phyloP scores from a whole-genome alignment of 2,888 invertebrate genomes.

The Craniophora ligustri region DNA sequence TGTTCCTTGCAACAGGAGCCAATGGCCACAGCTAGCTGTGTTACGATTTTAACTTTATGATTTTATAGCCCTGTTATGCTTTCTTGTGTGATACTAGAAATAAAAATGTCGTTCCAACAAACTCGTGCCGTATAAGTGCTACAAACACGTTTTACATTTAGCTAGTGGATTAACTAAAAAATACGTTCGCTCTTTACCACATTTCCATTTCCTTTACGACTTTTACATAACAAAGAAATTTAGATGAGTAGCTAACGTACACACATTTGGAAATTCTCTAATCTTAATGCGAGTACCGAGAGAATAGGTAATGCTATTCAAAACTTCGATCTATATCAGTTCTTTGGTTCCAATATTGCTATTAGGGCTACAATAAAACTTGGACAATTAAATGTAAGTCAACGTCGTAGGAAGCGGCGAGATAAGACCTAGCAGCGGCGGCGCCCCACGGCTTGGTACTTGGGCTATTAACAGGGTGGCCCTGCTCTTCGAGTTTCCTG shows the following conservation, averaged over 20 bases:
- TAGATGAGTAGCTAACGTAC: conserved; percentile 25
- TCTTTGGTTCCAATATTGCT: conserved; percentile 76
- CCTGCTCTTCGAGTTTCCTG: conserved; percentile 65
- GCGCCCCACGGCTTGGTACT: conserved; percentile 77
- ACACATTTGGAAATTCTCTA: conserved; percentile 37
- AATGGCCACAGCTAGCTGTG: conserved; percentile 65
- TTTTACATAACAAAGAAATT: conserved; percentile 43
- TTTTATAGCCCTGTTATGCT: conserved; percentile 64
- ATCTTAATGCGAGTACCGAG: conserved; percentile 56
- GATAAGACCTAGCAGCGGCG: conserved; percentile 81
- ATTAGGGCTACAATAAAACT: conserved; percentile 85
- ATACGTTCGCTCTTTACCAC: conserved; percentile 24
- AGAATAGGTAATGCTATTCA: conserved; percentile 67
- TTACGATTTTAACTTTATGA: conserved; percentile 74
- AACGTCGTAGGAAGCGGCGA: conserved; percentile 75
- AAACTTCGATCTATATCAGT: conserved; percentile 68
- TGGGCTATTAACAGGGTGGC: conserved; percentile 81
- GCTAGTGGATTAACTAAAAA: conserved; percentile 42
- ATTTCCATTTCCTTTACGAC: conserved; percentile 44
- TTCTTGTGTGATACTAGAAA: conserved; percentile 53
- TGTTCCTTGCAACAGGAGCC: conserved; percentile 71
- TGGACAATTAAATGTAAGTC: conserved; percentile 86
- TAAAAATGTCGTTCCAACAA: conserved; percentile 40
- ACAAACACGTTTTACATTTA: conserved; percentile 38
- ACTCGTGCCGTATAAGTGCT: conserved; percentile 32